Evolutionary conservation across 1,140 invertebrate species (phyloP).

Genomic region (Pectinophora gossypiella): DNA sequence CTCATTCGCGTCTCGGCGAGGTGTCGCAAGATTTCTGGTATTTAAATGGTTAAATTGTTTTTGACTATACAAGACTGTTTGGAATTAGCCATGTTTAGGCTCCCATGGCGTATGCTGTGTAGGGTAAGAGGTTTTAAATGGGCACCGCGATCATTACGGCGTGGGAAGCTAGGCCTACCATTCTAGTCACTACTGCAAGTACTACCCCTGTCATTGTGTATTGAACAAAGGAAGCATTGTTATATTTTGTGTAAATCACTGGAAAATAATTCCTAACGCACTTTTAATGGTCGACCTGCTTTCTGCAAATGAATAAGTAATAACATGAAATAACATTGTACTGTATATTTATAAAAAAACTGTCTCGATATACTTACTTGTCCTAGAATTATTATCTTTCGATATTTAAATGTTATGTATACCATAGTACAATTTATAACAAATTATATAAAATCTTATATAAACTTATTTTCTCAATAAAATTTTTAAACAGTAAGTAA

Average conservation of each 20-base stretch:
- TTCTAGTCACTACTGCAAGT: background rate
- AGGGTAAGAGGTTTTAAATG: background rate
- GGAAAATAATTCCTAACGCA: conserved; percentile 8
- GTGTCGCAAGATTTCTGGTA: background rate
- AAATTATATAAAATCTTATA: too few relatives aligned
- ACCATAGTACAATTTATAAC: too few relatives aligned
- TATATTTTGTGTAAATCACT: conserved; percentile 5
- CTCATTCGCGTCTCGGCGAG: background rate
- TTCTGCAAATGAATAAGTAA: background rate
- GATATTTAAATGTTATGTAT: too few relatives aligned
- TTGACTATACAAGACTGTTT: background rate
- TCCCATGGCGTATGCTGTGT: background rate
- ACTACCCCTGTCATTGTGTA: conserved; percentile 5
- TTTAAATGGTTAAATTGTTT: background rate
- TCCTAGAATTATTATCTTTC: too few relatives aligned
- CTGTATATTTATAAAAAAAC: too few relatives aligned
- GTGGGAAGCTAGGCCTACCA: background rate
- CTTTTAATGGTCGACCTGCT: conserved; percentile 7
- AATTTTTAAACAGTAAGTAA: too few relatives aligned
- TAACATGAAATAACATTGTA: too few relatives aligned
- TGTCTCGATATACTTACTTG: too few relatives aligned
- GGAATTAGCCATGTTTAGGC: background rate
- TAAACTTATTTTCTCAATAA: too few relatives aligned
- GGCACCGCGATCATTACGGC: background rate
- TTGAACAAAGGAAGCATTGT: conserved; percentile 15